Conservation (phyloP, 1,140 invertebrate genomes). For the Caenorhabditis elegans region DNA sequence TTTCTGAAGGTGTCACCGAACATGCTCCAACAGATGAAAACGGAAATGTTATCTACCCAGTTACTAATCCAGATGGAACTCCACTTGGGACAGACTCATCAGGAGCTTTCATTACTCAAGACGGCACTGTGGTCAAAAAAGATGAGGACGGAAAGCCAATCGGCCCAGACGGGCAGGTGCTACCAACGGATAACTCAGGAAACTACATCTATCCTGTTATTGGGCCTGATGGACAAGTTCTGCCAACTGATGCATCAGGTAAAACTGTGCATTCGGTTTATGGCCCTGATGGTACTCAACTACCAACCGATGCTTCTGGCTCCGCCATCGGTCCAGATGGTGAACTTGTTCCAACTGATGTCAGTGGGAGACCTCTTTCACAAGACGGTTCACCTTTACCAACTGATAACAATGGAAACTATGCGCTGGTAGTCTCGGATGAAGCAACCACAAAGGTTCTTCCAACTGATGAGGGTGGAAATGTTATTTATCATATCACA, state of each 20-base stretch:
- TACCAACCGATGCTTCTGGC: slow-evolving; percentile 29
- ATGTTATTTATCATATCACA: slow-evolving; percentile 39
- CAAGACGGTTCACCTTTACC: slow-evolving; percentile 2
- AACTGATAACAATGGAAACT: not conserved
- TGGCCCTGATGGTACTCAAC: slow-evolving; percentile 30
- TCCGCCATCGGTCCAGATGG: slow-evolving; percentile 25
- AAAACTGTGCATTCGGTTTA: slow-evolving; percentile 34
- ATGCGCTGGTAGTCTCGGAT: not conserved
- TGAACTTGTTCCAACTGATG: slow-evolving; percentile 37
- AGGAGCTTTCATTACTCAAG: not conserved
- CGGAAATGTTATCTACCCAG: slow-evolving; percentile 40
- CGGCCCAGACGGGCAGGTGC: slow-evolving; percentile 33
- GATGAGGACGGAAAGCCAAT: slow-evolving; percentile 39
- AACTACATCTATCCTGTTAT: slow-evolving; percentile 44
- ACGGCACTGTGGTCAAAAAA: slow-evolving; percentile 3
- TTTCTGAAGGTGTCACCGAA: not conserved
- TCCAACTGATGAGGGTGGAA: slow-evolving; percentile 18
- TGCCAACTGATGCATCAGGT: not conserved
- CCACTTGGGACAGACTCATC: slow-evolving; percentile 39
- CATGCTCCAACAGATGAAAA: slow-evolving; percentile 36
- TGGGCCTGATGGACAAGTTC: slow-evolving; percentile 35
- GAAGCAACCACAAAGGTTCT: not conserved
- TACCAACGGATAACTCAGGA: slow-evolving; percentile 38
- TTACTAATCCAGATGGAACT: slow-evolving; percentile 34
- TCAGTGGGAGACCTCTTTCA: not conserved